A percentile compares a stretch with the other conserved stretches of the same genome.
phyloP scores from a whole-genome alignment of 2,113 vertebrate species.

The Gila orcuttii region DNA sequence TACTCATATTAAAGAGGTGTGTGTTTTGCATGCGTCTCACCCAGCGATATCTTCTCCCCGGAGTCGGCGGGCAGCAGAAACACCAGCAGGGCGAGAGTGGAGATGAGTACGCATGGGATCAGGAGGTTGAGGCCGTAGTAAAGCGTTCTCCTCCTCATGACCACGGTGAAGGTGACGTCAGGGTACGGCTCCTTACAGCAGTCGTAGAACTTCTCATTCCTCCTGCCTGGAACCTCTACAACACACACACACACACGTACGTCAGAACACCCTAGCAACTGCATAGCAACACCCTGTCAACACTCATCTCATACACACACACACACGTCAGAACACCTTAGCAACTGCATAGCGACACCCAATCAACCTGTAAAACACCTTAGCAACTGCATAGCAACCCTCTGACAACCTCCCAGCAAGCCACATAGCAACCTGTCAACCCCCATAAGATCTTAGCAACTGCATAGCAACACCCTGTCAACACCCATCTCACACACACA shows the following conservation, averaged over 20 bases:
- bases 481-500: too few species aligned
- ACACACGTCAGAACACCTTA: neutral
- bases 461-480: neutral
- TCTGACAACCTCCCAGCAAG: neutral
- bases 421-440: neutral
- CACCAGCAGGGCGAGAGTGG: conserved; percentile 71
- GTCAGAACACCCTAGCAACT: neutral
- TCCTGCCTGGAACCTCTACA: conserved; percentile 69
- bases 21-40: conserved; percentile 54
- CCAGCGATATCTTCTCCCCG: conserved; percentile 74
- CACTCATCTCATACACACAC: conserved; percentile 11
- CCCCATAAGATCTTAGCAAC: neutral
- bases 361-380: neutral
- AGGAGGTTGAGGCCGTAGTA: conserved; percentile 76
- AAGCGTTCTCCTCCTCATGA: conserved; percentile 73
- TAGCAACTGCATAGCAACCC: too few species aligned
- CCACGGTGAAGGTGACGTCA: conserved; percentile 72
- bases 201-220: conserved; percentile 73
- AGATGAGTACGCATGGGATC: conserved; percentile 75
- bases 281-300: neutral
- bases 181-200: conserved; percentile 76
- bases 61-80: conserved; percentile 74
- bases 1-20: neutral
- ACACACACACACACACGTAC: conserved; percentile 18
- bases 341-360: neutral